Conservation (phyloP, 2,888 invertebrate genomes). For the Physocephala rufipes region DNA sequence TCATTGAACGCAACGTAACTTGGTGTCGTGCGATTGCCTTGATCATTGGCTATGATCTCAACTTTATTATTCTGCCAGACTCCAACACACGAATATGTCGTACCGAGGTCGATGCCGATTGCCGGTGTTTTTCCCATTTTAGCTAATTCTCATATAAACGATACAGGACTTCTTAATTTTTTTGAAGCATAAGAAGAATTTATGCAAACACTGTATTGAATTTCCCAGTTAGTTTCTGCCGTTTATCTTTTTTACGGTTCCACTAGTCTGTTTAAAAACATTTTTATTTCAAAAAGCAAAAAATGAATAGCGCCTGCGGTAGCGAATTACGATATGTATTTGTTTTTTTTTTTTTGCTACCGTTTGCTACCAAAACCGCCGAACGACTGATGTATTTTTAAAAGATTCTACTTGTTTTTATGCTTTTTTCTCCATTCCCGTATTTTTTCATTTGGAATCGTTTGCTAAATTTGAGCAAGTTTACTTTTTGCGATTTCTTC, state of each 20-base stretch:
- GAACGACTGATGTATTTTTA: constrained; percentile 45
- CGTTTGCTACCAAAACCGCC: constrained; percentile 43
- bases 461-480: constrained; percentile 29
- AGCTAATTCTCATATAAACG: constrained; percentile 20
- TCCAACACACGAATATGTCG: constrained; percentile 87
- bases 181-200: not conserved
- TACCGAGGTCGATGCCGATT: constrained; percentile 85
- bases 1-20: constrained; percentile 90
- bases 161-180: not conserved
- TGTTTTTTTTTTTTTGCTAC: constrained; percentile 5
- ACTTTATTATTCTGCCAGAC: constrained; percentile 86
- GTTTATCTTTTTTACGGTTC: not conserved
- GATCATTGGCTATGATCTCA: constrained; percentile 88
- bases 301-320: not conserved
- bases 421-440: constrained; percentile 34
- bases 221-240: not conserved
- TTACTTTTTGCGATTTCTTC: not conserved
- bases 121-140: constrained; percentile 68
- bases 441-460: not conserved
- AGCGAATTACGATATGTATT: not conserved
- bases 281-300: constrained; percentile 2
- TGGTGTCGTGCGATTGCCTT: constrained; percentile 88
- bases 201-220: constrained; percentile 22
- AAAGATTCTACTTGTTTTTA: constrained; percentile 48
- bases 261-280: not conserved